These are phyloP conservation scores for Epinotia demarniana DNA, from an alignment of 2,888 invertebrate genomes.

Conservation along the genomic window DNA sequence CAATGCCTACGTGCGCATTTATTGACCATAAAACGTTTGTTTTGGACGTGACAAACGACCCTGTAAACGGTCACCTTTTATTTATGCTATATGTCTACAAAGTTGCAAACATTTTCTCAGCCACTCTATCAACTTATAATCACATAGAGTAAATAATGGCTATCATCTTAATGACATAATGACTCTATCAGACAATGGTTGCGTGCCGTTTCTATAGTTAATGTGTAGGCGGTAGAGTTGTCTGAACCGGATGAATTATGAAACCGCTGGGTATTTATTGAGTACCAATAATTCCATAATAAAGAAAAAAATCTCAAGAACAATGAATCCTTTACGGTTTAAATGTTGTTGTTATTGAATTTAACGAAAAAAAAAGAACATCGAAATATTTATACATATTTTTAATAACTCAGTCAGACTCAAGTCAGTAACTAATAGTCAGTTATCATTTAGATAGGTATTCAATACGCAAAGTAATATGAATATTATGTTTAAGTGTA, in stretches of 20 bases:
- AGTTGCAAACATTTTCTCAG: conserved; percentile 1
- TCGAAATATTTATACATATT: no score
- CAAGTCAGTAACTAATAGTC: no score
- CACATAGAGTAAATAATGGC: conserved; percentile 23
- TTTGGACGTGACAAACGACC: neutral
- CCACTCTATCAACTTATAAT: conserved; percentile 4
- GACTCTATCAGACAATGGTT: conserved; percentile 36
- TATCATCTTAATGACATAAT: conserved; percentile 40
- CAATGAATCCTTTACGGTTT: no score
- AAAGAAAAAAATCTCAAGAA: neutral
- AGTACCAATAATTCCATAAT: neutral
- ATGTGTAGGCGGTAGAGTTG: conserved; percentile 8
- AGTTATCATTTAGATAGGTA: no score
- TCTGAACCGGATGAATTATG: conserved; percentile 14
- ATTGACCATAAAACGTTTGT: neutral
- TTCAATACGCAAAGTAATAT: no score
- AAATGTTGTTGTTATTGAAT: no score
- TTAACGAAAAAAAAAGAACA: no score
- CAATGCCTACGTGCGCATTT: neutral
- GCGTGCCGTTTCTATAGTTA: conserved; percentile 29
- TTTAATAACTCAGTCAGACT: no score
- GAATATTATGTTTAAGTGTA: no score
- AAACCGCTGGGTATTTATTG: neutral
- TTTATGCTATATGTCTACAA: conserved; percentile 2
- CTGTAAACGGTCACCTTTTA: conserved; percentile 1